A percentile compares a stretch with the other conserved stretches of the same genome.
Evolutionary conservation across 2,888 invertebrate genomes (phyloP).

Genomic region (Drosophila fungiperda): DNA sequence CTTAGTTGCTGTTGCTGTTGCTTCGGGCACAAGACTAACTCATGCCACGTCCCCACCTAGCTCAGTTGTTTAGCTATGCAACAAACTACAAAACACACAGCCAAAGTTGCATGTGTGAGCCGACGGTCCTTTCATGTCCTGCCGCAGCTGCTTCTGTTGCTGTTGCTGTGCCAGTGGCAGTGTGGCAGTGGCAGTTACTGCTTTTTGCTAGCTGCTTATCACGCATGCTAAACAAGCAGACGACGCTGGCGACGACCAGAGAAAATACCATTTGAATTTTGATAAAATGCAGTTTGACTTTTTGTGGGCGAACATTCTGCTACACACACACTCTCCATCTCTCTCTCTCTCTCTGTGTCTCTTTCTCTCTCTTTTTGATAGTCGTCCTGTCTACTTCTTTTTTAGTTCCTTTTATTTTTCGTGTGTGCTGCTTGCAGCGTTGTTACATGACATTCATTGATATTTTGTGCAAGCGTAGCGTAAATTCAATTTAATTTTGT

Average conservation of each 20-base stretch:
- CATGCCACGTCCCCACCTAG: constrained; percentile 5
- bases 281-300: constrained; percentile 75
- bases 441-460: constrained; percentile 73
- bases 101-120: constrained; percentile 41
- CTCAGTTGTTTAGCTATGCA: constrained; percentile 55
- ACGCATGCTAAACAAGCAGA: constrained; percentile 75
- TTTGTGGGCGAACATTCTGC: constrained; percentile 49
- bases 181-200: constrained; percentile 26
- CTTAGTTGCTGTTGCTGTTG: constrained; percentile 29
- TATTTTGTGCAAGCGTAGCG: constrained; percentile 75
- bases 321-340: neutral
- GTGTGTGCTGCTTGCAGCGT: constrained; percentile 38
- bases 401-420: constrained; percentile 14
- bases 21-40: constrained; percentile 25
- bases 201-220: constrained; percentile 71
- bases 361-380: neutral
- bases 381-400: constrained; percentile 18
- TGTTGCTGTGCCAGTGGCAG: constrained; percentile 20
- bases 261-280: constrained; percentile 76
- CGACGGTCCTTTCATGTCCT: constrained; percentile 44
- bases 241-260: constrained; percentile 47
- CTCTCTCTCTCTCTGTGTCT: neutral
- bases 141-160: constrained; percentile 29
- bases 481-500: constrained; percentile 78
- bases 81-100: constrained; percentile 44